Base-by-base conservation (phyloP, 2,888 invertebrate species). In the Tenthredo amoena region DNA sequence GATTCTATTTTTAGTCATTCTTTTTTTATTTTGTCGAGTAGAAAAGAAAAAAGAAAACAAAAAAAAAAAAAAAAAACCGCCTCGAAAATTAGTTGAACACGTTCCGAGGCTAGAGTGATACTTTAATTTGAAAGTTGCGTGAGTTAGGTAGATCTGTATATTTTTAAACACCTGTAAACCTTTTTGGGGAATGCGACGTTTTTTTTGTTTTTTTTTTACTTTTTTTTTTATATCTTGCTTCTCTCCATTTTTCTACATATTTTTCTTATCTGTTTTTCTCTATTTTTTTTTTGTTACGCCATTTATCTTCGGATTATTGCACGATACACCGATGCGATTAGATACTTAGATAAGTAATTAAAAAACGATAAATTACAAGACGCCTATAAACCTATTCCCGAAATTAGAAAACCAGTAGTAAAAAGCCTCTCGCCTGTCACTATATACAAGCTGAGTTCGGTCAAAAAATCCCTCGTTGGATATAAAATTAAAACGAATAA, bases 371-470 rank as follows among this genome's bases (percentile, higher is more conserved):
- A 62, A 81, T 81, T 81, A 81, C n/a, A 40, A 62, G 6, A 62
- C 58, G 43, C n/a, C 21, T 21, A 58, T 37, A 62, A 15, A 15
- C 26, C 50, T 12, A 26, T 62, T 50, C 34, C 31, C 0, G 7
- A 62, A 62, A 81, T 81, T 62, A 62, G 55, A 55, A 81, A 81
- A 62, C 62, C 31, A 77, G 77, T 55, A 77, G 50, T 77, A 72
- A 72, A 77, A 55, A 26, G 55, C 6, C 34, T 43, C 21, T 43
- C 72, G 77, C 18, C 77, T 50, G 77, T 77, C 77, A 34, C 21
- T 34, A 9, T 15, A 65, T 2, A 68, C 12, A 26, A 68, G 47
- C 43, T 40, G 43, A 55, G 12, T 12, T 50, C 55, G 55, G 18
- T 74, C 10, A n/a, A 34, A 34, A 47, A 50, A n/a, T 77, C 55